Base-by-base conservation (phyloP, 1,140 invertebrate species). In the Caenorhabditis briggsae region DNA sequence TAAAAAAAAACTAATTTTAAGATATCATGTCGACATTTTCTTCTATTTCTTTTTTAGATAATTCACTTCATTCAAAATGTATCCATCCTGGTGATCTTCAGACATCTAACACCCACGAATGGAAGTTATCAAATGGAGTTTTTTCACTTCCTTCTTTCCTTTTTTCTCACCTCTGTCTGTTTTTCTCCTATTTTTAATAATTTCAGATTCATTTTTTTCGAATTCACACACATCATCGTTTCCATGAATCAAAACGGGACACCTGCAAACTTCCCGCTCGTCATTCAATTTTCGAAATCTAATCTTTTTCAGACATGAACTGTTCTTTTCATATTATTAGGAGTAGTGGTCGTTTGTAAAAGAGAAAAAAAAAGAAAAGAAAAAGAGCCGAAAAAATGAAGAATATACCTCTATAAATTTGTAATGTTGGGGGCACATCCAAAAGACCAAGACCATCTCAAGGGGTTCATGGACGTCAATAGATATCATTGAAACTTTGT, bases 221-320 rank as follows among this genome's bases (percentile, higher is more conserved):
- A 11, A 5, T 20, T 46, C n/a, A 61, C 14, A 25, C 20, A 61
- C 59, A 61, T 61, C 64, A 70, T 70, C 64, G 18, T 70, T 11
- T 20, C 18, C 43, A 8, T 11, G 46, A 70, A 70, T 70, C 64
- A 70, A 41, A 70, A 43, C 16, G 18, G 18, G 33, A 46, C 64
- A 70, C 64, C 64, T 70, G 64, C 20, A 8, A 25, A 8, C 25
- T 25, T 70, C 9, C n/a, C 23, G 6, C 33, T 46, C 64, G 64
- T 70, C 64, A 70, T 70, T 43, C 64, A n/a, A 18, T 18, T 70
- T 46, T 18, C 43, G 5, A 43, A 70, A 25, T 70, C 41, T 18
- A 70, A 25, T 70, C 20, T n/a, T 70, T 61, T 70, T 70, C 59
- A 70, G 64, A 70, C 33, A 70, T 43, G 41, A n/a, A 70, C 12